phyloP scores from a whole-genome alignment of 2,113 vertebrate genomes.

The Sphyrna mokarran region DNA sequence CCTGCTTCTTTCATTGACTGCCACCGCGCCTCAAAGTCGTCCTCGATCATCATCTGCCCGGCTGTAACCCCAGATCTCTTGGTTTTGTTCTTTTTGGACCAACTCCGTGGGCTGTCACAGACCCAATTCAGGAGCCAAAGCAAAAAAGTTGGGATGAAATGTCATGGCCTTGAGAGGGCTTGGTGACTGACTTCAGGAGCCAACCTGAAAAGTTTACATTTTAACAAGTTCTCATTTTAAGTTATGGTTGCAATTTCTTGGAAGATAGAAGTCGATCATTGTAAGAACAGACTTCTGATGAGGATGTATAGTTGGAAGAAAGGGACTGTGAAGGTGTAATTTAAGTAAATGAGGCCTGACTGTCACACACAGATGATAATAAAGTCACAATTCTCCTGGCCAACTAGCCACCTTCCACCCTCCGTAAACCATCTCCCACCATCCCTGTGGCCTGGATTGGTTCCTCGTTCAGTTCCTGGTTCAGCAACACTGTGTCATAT shows the following conservation, averaged over 20 bases:
- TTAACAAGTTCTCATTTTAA: neutral
- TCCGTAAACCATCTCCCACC: neutral
- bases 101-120: neutral
- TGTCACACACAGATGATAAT: neutral
- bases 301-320: neutral
- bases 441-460: neutral
- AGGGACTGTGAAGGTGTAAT: neutral
- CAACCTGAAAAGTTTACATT: neutral
- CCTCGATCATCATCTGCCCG: neutral
- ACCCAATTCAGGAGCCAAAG: neutral
- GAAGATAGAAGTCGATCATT: neutral
- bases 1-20: neutral
- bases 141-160: neutral
- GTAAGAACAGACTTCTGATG: neutral
- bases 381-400: neutral
- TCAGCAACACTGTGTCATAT: neutral
- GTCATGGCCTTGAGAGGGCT: neutral
- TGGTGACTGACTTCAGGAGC: neutral
- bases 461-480: neutral
- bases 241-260: neutral
- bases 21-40: neutral
- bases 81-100: neutral
- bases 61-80: neutral
- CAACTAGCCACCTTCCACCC: too few species aligned
- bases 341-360: neutral